Conservation (phyloP, 2,888 invertebrate species). For the Acrobasis repandana region DNA sequence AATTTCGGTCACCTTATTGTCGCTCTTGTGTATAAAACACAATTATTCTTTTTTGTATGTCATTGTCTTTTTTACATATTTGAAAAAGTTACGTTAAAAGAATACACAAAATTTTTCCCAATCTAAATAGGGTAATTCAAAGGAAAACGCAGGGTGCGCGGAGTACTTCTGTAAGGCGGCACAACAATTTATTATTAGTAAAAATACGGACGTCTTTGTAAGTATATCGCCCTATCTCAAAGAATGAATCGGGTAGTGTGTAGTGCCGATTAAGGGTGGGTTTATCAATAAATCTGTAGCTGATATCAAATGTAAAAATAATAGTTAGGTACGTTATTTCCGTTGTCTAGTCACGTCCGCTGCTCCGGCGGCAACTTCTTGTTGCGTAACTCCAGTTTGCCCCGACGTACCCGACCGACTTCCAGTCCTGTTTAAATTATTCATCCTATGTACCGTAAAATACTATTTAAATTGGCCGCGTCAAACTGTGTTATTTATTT, state of each 20-base stretch:
- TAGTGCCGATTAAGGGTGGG: neutral
- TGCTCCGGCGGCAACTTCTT: slow-evolving; percentile 38
- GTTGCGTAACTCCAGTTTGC: slow-evolving; percentile 30
- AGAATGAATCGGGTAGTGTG: too few species aligned
- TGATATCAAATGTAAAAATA: slow-evolving; percentile 18
- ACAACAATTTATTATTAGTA: too few species aligned
- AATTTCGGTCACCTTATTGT: too few species aligned
- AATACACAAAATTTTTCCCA: too few species aligned
- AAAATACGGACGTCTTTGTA: neutral
- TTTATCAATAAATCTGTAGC: slow-evolving; percentile 31
- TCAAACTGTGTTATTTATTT: neutral
- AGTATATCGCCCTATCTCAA: neutral
- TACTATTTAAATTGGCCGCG: slow-evolving; percentile 8
- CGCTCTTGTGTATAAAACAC: too few species aligned
- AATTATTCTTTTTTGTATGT: too few species aligned
- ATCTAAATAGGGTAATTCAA: too few species aligned
- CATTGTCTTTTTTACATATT: too few species aligned
- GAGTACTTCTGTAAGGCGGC: too few species aligned
- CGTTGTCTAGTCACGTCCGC: slow-evolving; percentile 48
- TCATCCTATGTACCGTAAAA: slow-evolving; percentile 26
- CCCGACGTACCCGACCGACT: slow-evolving; percentile 18
- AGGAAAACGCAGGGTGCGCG: too few species aligned
- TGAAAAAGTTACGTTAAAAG: too few species aligned
- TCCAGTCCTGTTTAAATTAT: slow-evolving; percentile 37
- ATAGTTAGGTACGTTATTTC: slow-evolving; percentile 36